Base-by-base conservation (phyloP, 1,140 invertebrate genomes). In the Hydropsyche tenuis region DNA sequence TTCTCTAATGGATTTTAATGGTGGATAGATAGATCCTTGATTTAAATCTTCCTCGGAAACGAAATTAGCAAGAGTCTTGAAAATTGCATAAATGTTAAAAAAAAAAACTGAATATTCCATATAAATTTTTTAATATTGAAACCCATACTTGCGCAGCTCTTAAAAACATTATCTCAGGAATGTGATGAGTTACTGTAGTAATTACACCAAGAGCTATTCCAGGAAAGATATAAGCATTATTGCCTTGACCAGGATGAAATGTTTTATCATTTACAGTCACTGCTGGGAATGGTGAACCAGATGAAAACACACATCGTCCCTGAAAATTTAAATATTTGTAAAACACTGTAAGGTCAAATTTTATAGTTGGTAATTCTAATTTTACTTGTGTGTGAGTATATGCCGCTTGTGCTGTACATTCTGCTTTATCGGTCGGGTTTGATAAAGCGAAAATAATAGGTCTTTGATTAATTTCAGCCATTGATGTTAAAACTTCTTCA, bases 161-260 rank as follows among this genome's bases (percentile, higher is more conserved):
- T 2, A 98, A 85, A 86, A 98, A 98, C 78, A 96, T 88, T 78
- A 93, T 91, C 79, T 98, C 94, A 0, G 89, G 90, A 79, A 98
- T 96, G 80, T 95, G 93, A 79, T 95, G 92, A 7, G 95, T 93
- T 43, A 93, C 91, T 0, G 93, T 91, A 6, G 90, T 89, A 65
- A 98, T 94, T 14, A 96, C 94, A 18, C 95, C 96, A 2, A 98
- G 86, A 20, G 95, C 95, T 0, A 98, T 90, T 2, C 95, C 95
- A 0, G 96, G 96, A 85, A 98, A 98, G 74, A 98, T 97, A 83
- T 98, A 98, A 0, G 96, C 94, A 82, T 98, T 98, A 84, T 98
- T 98, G 60, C 96, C 96, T 84, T 98, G 96, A 0, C 96, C 96
- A 0, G 96, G 94, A 74, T 92, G 88, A 81, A 89, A 97, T 1